phyloP scores from a whole-genome alignment of 1,140 invertebrate genomes.

The Drosophila kurseongensis region DNA sequence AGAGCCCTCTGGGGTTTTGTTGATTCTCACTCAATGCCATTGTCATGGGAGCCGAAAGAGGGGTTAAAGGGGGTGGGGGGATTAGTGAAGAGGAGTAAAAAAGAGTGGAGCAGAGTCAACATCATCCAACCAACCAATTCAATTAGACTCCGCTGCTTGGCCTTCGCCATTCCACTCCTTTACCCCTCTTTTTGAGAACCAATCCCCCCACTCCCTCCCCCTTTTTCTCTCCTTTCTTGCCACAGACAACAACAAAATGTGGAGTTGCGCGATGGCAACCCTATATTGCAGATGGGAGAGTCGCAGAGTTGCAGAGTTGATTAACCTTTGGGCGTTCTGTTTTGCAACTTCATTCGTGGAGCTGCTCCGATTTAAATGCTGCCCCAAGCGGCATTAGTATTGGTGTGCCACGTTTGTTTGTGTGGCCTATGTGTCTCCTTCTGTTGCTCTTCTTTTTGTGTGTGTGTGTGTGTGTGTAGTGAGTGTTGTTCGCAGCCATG shows the following conservation, averaged over 20 bases:
- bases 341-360: slow-evolving; percentile 80
- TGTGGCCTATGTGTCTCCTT: slow-evolving; percentile 46
- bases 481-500: slow-evolving; percentile 69
- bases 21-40: slow-evolving; percentile 74
- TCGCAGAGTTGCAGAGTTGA: slow-evolving; percentile 70
- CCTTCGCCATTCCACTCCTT: slow-evolving; percentile 45
- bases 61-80: background rate
- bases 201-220: background rate
- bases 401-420: slow-evolving; percentile 15
- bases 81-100: slow-evolving; percentile 22
- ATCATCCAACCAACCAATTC: slow-evolving; percentile 68
- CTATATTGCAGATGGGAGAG: slow-evolving; percentile 41
- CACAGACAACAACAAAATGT: slow-evolving; percentile 72
- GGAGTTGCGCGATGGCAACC: slow-evolving; percentile 54
- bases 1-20: slow-evolving; percentile 8
- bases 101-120: slow-evolving; percentile 30
- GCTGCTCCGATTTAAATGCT: slow-evolving; percentile 79
- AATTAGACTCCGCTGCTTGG: slow-evolving; percentile 68
- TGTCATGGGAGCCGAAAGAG: slow-evolving; percentile 64
- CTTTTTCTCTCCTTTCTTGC: slow-evolving; percentile 34
- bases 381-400: slow-evolving; percentile 30
- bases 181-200: slow-evolving; percentile 35
- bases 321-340: slow-evolving; percentile 84
- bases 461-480: slow-evolving; percentile 12
- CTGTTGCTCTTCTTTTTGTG: slow-evolving; percentile 57